Percentiles rank a stretch among this genome's conserved stretches.
Evolutionary conservation across 1,140 invertebrate species (phyloP).

Genomic region (Drosophila repletoides): DNA sequence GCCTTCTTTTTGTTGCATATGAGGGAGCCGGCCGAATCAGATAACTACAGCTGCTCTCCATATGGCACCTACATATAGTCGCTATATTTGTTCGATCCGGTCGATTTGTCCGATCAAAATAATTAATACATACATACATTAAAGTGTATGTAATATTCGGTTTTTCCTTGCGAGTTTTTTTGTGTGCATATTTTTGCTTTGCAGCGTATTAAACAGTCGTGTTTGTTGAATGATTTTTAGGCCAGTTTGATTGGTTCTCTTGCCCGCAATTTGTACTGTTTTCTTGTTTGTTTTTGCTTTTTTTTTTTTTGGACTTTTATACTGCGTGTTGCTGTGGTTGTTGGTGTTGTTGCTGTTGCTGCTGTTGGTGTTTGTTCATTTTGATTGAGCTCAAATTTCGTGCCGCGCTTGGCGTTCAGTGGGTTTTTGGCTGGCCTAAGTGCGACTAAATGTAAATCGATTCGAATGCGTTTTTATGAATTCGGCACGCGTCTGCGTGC

Average conservation of each 20-base stretch:
- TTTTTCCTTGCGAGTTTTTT: no score
- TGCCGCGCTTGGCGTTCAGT: constrained; percentile 41
- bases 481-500: constrained; percentile 77
- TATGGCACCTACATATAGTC: no score
- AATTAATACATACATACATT: no score
- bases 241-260: constrained; percentile 26
- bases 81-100: no score
- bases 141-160: no score
- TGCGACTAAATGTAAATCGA: constrained; percentile 72
- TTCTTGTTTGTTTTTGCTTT: constrained; percentile 17
- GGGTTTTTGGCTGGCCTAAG: constrained; percentile 45
- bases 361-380: constrained; percentile 41
- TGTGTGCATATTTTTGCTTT: no score
- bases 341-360: neutral
- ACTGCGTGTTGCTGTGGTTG: neutral
- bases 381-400: constrained; percentile 68
- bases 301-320: constrained; percentile 14
- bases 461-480: constrained; percentile 75
- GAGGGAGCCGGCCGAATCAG: no score
- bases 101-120: no score
- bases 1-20: no score
- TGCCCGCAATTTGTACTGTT: constrained; percentile 27
- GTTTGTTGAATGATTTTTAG: neutral
- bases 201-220: no score
- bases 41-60: no score